Percentiles rank a stretch among this genome's conserved stretches.
Conservation (phyloP, 2,113 vertebrate species). For the Tachycineta bicolor region DNA sequence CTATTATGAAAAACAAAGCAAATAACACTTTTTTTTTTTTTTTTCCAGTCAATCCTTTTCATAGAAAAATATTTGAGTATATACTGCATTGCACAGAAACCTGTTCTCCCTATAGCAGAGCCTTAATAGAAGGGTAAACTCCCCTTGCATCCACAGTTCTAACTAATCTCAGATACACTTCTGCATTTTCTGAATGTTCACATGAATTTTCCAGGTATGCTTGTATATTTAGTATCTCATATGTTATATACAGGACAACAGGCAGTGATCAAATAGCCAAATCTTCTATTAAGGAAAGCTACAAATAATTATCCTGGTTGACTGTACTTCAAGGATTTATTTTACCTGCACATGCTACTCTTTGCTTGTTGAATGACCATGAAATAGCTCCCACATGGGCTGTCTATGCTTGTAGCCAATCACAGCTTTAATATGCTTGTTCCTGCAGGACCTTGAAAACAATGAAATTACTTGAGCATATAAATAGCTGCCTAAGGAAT, state of each 20-base stretch:
- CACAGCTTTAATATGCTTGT: not conserved
- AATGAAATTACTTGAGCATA: constrained; percentile 1
- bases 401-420: not conserved
- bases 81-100: not conserved
- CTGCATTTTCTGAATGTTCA: not conserved
- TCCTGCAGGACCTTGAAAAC: not conserved
- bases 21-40: not conserved
- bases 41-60: not conserved
- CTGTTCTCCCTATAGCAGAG: not conserved
- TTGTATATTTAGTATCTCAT: not conserved
- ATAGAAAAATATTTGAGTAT: not conserved
- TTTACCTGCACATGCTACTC: not conserved
- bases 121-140: not conserved
- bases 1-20: not conserved
- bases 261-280: not conserved
- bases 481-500: constrained; percentile 20
- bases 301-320: not conserved
- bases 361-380: not conserved
- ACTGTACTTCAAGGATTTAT: not conserved
- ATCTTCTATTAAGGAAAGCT: not conserved
- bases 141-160: not conserved
- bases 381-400: not conserved
- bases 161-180: not conserved
- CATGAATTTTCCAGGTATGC: not conserved
- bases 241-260: not conserved